Evolutionary conservation across 2,113 vertebrate species (phyloP).

Genomic region (Hemichromis elongatus): DNA sequence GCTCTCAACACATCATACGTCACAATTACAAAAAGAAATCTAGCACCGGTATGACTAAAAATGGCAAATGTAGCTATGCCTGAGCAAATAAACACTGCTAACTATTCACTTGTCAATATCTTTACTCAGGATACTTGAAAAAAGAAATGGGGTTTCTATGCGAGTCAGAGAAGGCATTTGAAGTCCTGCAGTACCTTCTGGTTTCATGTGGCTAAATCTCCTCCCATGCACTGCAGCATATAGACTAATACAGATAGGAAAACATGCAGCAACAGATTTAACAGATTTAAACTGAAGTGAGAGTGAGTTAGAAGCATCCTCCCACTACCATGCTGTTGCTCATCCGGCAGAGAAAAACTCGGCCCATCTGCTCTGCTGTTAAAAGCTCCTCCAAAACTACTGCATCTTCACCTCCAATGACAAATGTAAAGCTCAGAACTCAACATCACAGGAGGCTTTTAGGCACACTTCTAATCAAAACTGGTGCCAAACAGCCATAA

Average conservation of each 20-base stretch:
- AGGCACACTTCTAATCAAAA: background rate
- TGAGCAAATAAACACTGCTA: background rate
- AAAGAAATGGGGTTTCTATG: background rate
- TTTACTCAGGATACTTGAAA: background rate
- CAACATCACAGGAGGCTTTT: background rate
- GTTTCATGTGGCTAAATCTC: background rate
- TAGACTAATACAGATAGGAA: background rate
- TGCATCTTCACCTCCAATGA: constrained; percentile 3
- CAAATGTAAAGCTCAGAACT: background rate
- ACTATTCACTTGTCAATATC: background rate
- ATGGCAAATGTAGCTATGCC: background rate
- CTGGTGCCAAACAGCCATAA: background rate
- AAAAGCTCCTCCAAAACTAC: background rate
- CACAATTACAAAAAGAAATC: background rate
- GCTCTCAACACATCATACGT: background rate
- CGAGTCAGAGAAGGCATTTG: background rate
- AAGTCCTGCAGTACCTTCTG: background rate
- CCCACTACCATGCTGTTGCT: constrained; percentile 48
- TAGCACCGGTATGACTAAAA: background rate
- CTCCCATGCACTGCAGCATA: background rate
- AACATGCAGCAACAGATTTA: constrained; percentile 33
- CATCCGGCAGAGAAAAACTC: background rate
- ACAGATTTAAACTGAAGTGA: constrained; percentile 32
- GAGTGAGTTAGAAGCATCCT: constrained; percentile 23
- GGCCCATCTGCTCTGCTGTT: constrained; percentile 42